Conservation (phyloP, 2,797 vertebrate species). For the Poeciliopsis gracilis region DNA sequence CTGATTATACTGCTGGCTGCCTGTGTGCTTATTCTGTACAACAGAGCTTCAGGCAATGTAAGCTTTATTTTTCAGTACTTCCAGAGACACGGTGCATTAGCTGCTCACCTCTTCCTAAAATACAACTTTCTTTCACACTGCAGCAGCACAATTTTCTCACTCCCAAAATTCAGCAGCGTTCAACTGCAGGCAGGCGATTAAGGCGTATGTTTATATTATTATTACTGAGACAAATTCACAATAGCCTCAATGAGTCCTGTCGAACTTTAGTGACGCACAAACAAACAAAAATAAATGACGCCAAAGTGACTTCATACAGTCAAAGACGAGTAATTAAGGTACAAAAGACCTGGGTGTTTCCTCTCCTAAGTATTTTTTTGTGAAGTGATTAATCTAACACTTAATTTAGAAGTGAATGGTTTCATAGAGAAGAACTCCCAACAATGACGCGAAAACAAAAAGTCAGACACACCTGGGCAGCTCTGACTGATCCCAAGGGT, state of each 20-base stretch:
- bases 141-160: not conserved
- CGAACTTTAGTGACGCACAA: not conserved
- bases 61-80: constrained; percentile 39
- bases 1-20: constrained; percentile 46
- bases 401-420: constrained; percentile 32
- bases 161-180: not conserved
- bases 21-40: constrained; percentile 30
- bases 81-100: constrained; percentile 24
- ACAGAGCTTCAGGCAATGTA: constrained; percentile 30
- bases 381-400: constrained; percentile 64
- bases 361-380: constrained; percentile 9
- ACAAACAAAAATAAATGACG: not conserved
- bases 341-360: constrained; percentile 14
- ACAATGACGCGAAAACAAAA: constrained; percentile 2
- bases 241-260: not conserved
- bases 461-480: constrained; percentile 21
- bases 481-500: constrained; percentile 14
- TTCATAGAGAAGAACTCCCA: not conserved
- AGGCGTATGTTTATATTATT: not conserved
- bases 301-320: not conserved
- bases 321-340: not conserved
- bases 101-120: constrained; percentile 31
- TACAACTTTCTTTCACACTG: constrained; percentile 15
- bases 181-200: not conserved
- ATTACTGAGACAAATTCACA: not conserved